Base-by-base conservation (phyloP, 2,888 invertebrate species). In the Tuta absoluta region DNA sequence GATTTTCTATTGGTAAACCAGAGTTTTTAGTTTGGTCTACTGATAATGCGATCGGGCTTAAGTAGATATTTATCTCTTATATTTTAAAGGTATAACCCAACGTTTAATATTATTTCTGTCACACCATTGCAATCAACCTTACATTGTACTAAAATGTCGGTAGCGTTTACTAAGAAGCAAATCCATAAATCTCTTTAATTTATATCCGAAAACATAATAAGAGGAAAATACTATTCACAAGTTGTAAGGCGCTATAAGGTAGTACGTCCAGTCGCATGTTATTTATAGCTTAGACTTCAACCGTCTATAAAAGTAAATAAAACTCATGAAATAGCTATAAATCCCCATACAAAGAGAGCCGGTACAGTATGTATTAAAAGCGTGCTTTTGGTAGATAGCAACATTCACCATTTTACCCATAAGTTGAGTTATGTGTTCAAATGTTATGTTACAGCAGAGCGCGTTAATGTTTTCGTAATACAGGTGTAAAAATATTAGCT, bases 271-370 rank as follows among this genome's bases (percentile, higher is more conserved):
- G 75, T 79, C 79, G 70, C 70, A 60, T 70, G 80, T 89, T 85
- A 91, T 91, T 91, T 91, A 91, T 89, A 81, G 84, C 82, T 73
- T 69, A 81, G 81, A 83, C 82, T 84, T 81, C 78, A 81, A 76
- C 77, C 81, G 80, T 83, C 88, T 87, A 88, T 89, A 89, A 89
- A 89, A 89, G 88, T 89, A 89, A 91, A 90, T 90, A 91, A 89
- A 89, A 80, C 83, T 85, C 85, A 86, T 86, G 89, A 87, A 89
- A 87, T 79, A 83, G 83, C 85, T 75, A 90, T 90, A 89, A 88
- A 90, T 89, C 81, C 76, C 78, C 75, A 74, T 81, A 85, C 85
- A 86, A 85, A 86, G 86, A 85, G 82, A 82, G 80, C 78, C 79
- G 78, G 81, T 86, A 85, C 76, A 73, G 69, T 73, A 71, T 73